Evolutionary conservation across 2,797 vertebrate species (phyloP).

Genomic region (Urosaurus nigricauda): DNA sequence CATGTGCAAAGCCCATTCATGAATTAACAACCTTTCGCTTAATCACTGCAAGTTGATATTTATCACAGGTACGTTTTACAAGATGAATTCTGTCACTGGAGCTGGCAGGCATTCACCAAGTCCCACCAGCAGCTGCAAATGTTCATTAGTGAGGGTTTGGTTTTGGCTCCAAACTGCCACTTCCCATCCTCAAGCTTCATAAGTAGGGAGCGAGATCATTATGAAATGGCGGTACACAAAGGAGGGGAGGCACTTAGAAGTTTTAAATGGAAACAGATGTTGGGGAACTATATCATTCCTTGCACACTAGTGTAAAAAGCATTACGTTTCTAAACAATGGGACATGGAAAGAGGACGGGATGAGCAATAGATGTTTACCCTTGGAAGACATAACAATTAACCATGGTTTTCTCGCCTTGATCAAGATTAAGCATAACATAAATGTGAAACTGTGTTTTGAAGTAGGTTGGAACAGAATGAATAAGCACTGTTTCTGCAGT

Average conservation of each 20-base stretch:
- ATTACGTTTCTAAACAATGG: slow-evolving; percentile 52
- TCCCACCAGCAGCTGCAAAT: slow-evolving; percentile 90
- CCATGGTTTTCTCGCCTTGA: not conserved
- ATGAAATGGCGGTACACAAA: not conserved
- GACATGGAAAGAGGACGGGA: slow-evolving; percentile 31
- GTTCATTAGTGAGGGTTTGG: slow-evolving; percentile 86
- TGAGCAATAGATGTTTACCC: not conserved
- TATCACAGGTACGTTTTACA: slow-evolving; percentile 64
- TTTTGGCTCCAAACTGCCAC: slow-evolving; percentile 82
- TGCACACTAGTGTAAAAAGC: slow-evolving; percentile 50
- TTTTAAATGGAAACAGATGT: slow-evolving; percentile 70
- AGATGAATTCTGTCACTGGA: slow-evolving; percentile 74
- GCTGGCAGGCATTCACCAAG: slow-evolving; percentile 78
- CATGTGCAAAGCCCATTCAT: slow-evolving; percentile 54
- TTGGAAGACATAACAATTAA: not conserved
- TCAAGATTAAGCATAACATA: not conserved
- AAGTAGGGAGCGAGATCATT: slow-evolving; percentile 68
- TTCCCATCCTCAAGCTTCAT: slow-evolving; percentile 77
- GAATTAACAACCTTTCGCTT: slow-evolving; percentile 68
- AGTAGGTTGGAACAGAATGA: not conserved
- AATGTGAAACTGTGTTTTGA: not conserved
- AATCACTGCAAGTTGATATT: slow-evolving; percentile 69
- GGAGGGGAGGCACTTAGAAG: slow-evolving; percentile 37
- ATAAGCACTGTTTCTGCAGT: not conserved
- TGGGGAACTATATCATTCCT: slow-evolving; percentile 59